Base-by-base conservation (phyloP, 2,113 vertebrate genomes). In the Tursiops truncatus region DNA sequence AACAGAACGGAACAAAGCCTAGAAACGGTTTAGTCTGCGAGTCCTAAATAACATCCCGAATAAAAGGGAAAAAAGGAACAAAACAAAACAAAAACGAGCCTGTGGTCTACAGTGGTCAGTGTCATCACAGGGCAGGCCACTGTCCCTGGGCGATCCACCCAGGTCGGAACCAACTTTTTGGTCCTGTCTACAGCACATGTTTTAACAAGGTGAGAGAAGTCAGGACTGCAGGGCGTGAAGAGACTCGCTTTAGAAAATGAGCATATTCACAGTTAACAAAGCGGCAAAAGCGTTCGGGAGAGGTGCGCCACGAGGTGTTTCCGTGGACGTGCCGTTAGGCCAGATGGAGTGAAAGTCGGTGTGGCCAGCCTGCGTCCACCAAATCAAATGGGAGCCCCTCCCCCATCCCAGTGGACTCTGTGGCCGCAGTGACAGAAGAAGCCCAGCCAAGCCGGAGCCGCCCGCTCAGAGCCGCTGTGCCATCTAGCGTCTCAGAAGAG, bases 401-500 rank as follows among this genome's bases (percentile, higher is more conserved):
- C 82, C 93, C 56, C n/a, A 8, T 67, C 82, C 70, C 20, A 36
- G 56, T 7, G 28, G 33, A 10, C n/a, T 47, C 65, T 8, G 28
- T 53, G 36, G 50, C 53, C 58, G 84, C 71, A 14, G 23, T 8
- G 53, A 79, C 26, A 10, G 79, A 95, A 70, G 67, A 38, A 90
- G 47, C 41, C 20, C 2, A 44, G 77, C 41, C 53, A 47, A 23
- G n/a, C 26, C 41, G 0, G 5, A 94, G 83, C 53, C 1, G 0
- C 44, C 18, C 67, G 94, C 77, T 89, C 94, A 38, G 88, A 97
- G 74, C 95, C 89, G 68, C 91, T 95, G 53, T 96, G 98, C 98
- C 97, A 96, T 97, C 98, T 98, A 98, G 97, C 91, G 97, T 95
- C 96, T 97, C 87, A 65, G 70, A 96, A 96, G 97, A 94, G 88